Evolutionary conservation across 2,797 vertebrate genomes (phyloP).

Genomic region (Brachyrhaphis roseni): DNA sequence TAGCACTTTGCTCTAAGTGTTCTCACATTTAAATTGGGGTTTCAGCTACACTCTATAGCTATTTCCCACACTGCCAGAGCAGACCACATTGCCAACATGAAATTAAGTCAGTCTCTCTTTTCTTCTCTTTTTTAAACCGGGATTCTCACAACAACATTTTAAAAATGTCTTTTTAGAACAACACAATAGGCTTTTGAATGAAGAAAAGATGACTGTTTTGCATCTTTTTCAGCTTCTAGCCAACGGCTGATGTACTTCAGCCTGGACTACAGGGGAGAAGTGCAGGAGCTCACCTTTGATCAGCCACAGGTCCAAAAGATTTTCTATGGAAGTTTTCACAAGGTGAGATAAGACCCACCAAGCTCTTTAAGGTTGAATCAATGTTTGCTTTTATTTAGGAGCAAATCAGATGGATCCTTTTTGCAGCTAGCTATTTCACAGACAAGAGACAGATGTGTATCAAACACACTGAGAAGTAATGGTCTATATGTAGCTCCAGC

Average conservation of each 20-base stretch:
- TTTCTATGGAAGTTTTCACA: conserved; percentile 97
- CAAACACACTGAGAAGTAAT: background rate
- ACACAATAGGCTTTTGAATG: background rate
- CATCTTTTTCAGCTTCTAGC: conserved; percentile 78
- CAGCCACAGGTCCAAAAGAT: conserved; percentile 88
- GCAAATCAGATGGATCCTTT: background rate
- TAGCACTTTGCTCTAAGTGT: background rate
- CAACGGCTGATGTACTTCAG: conserved; percentile 92
- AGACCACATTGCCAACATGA: background rate
- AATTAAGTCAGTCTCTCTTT: background rate
- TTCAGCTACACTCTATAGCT: background rate
- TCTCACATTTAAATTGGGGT: background rate
- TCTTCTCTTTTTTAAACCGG: background rate
- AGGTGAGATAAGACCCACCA: conserved; percentile 78
- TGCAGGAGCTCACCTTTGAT: conserved; percentile 91
- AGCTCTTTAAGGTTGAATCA: background rate
- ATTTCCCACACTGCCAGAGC: background rate
- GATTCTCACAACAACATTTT: background rate
- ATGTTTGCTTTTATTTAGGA: background rate
- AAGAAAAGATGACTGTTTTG: conserved; percentile 3
- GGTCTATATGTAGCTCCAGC: background rate
- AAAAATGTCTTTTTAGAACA: background rate
- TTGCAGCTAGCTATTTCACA: background rate
- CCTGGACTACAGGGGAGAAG: conserved; percentile 87
- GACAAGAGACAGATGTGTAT: background rate